A percentile compares a stretch with the other conserved stretches of the same genome.
Conservation (phyloP, 2,113 vertebrate species). For the Channa maculata region DNA sequence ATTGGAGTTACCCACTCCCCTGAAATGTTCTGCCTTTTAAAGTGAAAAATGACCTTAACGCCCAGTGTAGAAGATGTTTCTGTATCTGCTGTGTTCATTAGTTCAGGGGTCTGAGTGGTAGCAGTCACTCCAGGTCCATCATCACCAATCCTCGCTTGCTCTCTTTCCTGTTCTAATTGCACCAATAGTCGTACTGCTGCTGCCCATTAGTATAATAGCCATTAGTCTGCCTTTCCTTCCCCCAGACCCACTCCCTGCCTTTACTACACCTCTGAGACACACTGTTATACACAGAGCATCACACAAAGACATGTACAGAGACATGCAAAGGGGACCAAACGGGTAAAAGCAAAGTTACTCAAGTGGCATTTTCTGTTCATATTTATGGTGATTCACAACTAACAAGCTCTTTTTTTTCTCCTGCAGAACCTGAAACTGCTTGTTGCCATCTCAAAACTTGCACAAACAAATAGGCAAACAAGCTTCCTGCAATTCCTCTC, state of each 20-base stretch:
- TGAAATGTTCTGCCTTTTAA: slow-evolving; percentile 31
- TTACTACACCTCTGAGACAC: slow-evolving; percentile 83
- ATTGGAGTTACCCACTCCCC: background rate
- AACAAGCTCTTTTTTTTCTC: background rate
- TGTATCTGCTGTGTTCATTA: slow-evolving; percentile 44
- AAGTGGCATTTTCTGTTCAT: background rate
- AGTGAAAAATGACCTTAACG: background rate
- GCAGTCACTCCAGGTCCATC: slow-evolving; percentile 64
- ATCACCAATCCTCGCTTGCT: slow-evolving; percentile 59
- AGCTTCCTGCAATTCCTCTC: background rate
- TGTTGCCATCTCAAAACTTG: background rate
- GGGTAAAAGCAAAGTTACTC: background rate
- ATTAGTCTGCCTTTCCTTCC: slow-evolving; percentile 66
- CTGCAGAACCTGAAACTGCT: slow-evolving; percentile 13
- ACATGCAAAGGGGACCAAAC: background rate
- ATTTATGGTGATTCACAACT: background rate
- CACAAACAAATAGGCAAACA: background rate
- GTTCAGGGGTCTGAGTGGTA: slow-evolving; percentile 57
- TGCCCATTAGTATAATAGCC: slow-evolving; percentile 79
- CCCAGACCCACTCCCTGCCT: slow-evolving; percentile 70
- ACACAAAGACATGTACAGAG: slow-evolving; percentile 3
- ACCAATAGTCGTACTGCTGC: slow-evolving; percentile 68
- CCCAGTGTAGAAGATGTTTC: slow-evolving; percentile 28
- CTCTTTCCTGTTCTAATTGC: slow-evolving; percentile 83
- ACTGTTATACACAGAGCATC: slow-evolving; percentile 21